Base-by-base conservation (phyloP, 2,113 vertebrate species). In the Nesogale talazaci region DNA sequence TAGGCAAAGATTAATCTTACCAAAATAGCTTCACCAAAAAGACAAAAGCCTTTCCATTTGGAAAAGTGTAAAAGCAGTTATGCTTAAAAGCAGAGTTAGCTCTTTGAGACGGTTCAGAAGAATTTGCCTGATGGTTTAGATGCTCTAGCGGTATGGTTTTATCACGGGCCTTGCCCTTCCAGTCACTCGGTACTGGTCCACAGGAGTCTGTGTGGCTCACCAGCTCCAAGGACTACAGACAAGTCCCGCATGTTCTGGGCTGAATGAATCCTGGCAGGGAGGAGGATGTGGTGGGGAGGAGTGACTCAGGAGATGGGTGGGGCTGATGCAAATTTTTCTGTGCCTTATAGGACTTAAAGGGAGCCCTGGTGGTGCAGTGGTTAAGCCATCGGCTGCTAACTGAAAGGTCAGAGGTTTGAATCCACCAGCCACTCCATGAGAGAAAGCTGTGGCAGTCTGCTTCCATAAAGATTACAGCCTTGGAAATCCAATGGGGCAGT, bases 1-100 rank as follows among this genome's bases (percentile, higher is more conserved):
- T 36, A 92, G 87, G 61, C 80, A 69, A 84, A 42, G 19, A 69
- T 82, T 78, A 46, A 59, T 78, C 92, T 86, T 75, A 90, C 61
- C 77, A 40, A 91, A 94, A 91, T 40, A 92, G 36, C 89, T 83
- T 87, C 46, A 61, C 87, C 85, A 2, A 63, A 83, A 75, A 91
- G 57, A 12, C 52, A 36, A 67, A 85, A 65, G 20, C 63, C 63
- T 78, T 88, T 7, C 90, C 69, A 36, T 56, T 88, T 67, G 87
- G 46, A 84, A 79, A 70, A 12, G 14, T 69, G 12, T 61, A 81
- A 80, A 67, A 15, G 7, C 15, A 85, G 52, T 74, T 40, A n/a
- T 67, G 63, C 78, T 65, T 81, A 57, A 77, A 89, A 38, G 67
- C 31, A 76, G 31, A 70, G 20, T 74, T 34, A 87, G 52, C 59